Conservation (phyloP, 2,113 vertebrate genomes). For the Corythaixoides concolor region DNA sequence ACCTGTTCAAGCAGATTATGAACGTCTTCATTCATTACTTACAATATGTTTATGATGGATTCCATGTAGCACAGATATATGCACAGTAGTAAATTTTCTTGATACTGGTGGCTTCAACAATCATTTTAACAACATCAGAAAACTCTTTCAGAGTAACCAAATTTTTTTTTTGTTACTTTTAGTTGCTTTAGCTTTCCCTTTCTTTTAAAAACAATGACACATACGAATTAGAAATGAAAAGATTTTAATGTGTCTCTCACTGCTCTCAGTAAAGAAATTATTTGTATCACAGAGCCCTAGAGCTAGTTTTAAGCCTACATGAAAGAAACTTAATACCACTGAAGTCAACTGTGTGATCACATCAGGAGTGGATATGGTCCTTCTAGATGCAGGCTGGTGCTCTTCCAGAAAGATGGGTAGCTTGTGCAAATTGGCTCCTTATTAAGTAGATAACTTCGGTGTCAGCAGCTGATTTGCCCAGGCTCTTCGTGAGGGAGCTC, state of each 20-base stretch:
- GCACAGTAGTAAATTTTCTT: conserved; percentile 4
- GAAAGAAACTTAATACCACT: not conserved
- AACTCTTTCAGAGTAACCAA: not conserved
- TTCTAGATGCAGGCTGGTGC: not conserved
- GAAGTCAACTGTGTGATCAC: not conserved
- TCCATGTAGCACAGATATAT: not conserved
- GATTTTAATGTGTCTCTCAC: not conserved
- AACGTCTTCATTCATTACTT: not conserved
- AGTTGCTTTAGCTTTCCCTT: not conserved
- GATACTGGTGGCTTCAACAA: conserved; percentile 25
- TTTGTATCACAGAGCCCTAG: not conserved
- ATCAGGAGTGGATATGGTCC: not conserved
- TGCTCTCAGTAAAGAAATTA: not conserved
- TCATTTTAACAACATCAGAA: conserved; percentile 52
- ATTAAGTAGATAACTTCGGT: not conserved
- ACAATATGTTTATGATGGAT: not conserved
- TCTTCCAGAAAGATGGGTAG: not conserved
- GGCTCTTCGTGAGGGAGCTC: accelerated
- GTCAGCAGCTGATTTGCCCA: not conserved
- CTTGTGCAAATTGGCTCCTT: not conserved
- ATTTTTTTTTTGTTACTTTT: not conserved
- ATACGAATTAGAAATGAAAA: not conserved
- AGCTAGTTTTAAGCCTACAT: not conserved
- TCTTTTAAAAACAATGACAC: not conserved
- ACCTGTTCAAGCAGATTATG: not conserved